Percentiles rank a stretch among this genome's conserved stretches.
Conservation (phyloP, 2,888 invertebrate species). For the Lasioglossum pauxillum region DNA sequence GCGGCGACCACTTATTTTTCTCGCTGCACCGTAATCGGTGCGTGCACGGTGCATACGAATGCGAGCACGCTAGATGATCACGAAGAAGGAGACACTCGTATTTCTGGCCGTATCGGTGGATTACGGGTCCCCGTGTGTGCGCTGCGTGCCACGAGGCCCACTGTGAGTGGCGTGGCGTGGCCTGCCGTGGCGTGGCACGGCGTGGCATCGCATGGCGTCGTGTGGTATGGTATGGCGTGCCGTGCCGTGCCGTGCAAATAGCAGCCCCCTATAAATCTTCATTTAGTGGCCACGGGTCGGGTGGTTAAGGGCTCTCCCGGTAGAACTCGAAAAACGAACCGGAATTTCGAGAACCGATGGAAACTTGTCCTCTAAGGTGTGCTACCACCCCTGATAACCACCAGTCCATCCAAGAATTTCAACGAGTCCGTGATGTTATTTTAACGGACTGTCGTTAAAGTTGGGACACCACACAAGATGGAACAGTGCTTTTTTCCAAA, state of each 20-base stretch:
- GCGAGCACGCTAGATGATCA: constrained; percentile 49
- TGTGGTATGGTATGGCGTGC: neutral
- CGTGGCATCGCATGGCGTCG: neutral
- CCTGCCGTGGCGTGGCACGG: neutral
- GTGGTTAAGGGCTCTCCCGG: constrained; percentile 28
- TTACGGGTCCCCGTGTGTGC: constrained; percentile 26
- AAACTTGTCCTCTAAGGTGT: constrained; percentile 12
- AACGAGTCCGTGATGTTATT: neutral
- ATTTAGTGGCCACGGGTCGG: constrained; percentile 72
- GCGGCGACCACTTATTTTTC: constrained; percentile 34
- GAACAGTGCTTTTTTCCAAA: too few species aligned
- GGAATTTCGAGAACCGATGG: constrained; percentile 52
- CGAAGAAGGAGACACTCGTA: constrained; percentile 48
- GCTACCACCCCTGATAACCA: neutral
- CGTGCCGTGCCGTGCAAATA: constrained; percentile 54
- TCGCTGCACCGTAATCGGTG: constrained; percentile 57
- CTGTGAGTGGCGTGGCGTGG: constrained; percentile 63
- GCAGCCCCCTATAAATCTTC: constrained; percentile 79
- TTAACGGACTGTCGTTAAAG: neutral
- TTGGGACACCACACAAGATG: too few species aligned
- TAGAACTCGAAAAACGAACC: constrained; percentile 30
- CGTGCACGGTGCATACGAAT: constrained; percentile 59
- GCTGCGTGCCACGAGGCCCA: constrained; percentile 50
- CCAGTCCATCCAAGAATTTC: neutral
- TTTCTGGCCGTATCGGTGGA: constrained; percentile 47